Conservation (phyloP, 2,888 invertebrate species). For the Camponotus fellah region DNA sequence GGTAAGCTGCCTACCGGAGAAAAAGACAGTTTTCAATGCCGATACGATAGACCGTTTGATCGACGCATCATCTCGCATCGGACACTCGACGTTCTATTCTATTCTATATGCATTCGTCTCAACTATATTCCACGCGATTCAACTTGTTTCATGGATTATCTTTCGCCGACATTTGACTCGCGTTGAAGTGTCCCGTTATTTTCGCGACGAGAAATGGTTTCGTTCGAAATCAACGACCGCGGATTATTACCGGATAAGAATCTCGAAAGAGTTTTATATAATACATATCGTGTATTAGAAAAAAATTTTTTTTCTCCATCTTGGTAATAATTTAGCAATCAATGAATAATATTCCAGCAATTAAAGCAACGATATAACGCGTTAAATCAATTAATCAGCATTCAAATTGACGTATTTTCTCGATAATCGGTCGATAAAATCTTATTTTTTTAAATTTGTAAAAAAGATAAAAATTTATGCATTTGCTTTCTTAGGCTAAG, state of each 20-base stretch:
- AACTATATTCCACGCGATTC: conserved; percentile 36
- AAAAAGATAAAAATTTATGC: conserved; percentile 10
- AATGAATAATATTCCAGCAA: not conserved
- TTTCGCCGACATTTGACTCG: conserved; percentile 12
- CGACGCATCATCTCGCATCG: conserved; percentile 69
- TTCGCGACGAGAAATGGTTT: conserved; percentile 34
- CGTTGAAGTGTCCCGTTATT: conserved; percentile 26
- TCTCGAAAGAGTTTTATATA: not conserved
- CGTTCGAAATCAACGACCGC: not conserved
- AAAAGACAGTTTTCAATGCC: conserved; percentile 72
- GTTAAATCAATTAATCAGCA: conserved; percentile 13
- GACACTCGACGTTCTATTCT: conserved; percentile 68
- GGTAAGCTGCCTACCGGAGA: conserved; percentile 65
- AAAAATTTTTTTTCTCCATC: not conserved
- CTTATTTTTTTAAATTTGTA: not conserved
- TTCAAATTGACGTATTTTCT: not conserved
- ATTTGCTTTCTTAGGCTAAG: not conserved
- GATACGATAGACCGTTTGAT: conserved; percentile 68
- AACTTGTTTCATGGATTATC: conserved; percentile 65
- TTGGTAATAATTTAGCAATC: conserved; percentile 9
- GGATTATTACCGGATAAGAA: not conserved
- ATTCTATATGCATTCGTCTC: conserved; percentile 62
- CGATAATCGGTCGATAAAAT: conserved; percentile 37
- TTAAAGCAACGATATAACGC: not conserved
- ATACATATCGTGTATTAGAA: not conserved